Evolutionary conservation across 2,888 invertebrate species (phyloP).

Genomic region (Drosophila sordidula): DNA sequence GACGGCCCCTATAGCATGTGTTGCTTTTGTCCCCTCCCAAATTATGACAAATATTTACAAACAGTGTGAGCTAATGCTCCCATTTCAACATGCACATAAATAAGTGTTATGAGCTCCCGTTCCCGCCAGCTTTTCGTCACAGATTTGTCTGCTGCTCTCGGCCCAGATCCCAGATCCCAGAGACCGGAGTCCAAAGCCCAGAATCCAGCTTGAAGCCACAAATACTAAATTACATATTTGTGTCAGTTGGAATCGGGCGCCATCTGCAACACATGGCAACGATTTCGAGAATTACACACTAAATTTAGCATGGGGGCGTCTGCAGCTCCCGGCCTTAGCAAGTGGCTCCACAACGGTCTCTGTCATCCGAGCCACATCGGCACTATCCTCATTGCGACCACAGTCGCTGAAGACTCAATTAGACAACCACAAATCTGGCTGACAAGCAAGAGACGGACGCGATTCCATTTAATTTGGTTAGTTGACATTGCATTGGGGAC

Average conservation of each 20-base stretch:
- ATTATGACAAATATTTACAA: constrained; percentile 83
- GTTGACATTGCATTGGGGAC: not conserved
- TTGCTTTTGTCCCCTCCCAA: constrained; percentile 30
- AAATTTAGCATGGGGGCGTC: constrained; percentile 72
- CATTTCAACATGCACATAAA: constrained; percentile 83
- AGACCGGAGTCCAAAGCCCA: constrained; percentile 40
- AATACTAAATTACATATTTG: constrained; percentile 47
- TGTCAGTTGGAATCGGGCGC: constrained; percentile 56
- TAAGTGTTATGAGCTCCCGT: constrained; percentile 73
- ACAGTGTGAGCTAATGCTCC: constrained; percentile 76
- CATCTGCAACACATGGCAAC: constrained; percentile 79
- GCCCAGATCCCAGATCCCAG: constrained; percentile 44
- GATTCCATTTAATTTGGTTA: constrained; percentile 49
- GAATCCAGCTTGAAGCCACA: constrained; percentile 21
- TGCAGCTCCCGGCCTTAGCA: constrained; percentile 27
- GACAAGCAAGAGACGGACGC: constrained; percentile 50
- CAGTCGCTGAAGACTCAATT: constrained; percentile 64
- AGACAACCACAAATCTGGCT: constrained; percentile 69
- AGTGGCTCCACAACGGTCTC: constrained; percentile 26
- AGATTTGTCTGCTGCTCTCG: constrained; percentile 52
- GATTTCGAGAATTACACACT: constrained; percentile 82
- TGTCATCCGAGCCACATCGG: constrained; percentile 7
- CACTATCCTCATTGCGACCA: not conserved
- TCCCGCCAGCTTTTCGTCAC: constrained; percentile 59
- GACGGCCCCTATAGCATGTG: constrained; percentile 46